phyloP scores from a whole-genome alignment of 2,888 invertebrate species.

The Diaperis boleti region DNA sequence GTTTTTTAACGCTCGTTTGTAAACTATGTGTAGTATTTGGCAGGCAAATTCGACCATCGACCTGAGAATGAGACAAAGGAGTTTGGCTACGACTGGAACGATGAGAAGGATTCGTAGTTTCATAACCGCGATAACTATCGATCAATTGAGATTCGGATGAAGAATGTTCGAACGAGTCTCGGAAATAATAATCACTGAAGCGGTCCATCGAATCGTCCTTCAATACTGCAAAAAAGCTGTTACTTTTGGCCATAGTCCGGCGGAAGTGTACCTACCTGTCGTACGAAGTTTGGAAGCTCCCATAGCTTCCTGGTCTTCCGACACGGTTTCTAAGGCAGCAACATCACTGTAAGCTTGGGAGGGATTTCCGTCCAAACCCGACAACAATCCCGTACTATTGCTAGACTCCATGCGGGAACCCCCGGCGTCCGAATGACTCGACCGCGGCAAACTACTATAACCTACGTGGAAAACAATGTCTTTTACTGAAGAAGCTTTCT shows the following conservation, averaged over 20 bases:
- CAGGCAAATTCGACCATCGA: conserved; percentile 62
- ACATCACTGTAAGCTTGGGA: conserved; percentile 62
- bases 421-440: conserved; percentile 80
- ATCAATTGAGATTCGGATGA: conserved; percentile 81
- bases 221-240: conserved; percentile 56
- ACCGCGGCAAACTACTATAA: conserved; percentile 87
- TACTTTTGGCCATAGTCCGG: conserved; percentile 1
- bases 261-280: conserved; percentile 54
- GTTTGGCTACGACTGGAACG: conserved; percentile 68
- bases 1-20: conserved; percentile 52
- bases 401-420: conserved; percentile 64
- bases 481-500: no score
- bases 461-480: conserved; percentile 70
- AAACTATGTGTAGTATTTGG: conserved; percentile 52
- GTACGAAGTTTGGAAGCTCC: conserved; percentile 62
- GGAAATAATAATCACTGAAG: conserved; percentile 77
- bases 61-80: conserved; percentile 63
- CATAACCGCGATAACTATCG: conserved; percentile 65
- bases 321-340: conserved; percentile 75
- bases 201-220: conserved; percentile 66
- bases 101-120: conserved; percentile 65
- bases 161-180: conserved; percentile 83
- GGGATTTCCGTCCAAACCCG: conserved; percentile 61
- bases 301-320: conserved; percentile 75
- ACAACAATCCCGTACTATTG: conserved; percentile 62